Percentiles rank a stretch among this genome's conserved stretches.
Conservation (phyloP, 1,140 invertebrate species). For the Apis laboriosa region DNA sequence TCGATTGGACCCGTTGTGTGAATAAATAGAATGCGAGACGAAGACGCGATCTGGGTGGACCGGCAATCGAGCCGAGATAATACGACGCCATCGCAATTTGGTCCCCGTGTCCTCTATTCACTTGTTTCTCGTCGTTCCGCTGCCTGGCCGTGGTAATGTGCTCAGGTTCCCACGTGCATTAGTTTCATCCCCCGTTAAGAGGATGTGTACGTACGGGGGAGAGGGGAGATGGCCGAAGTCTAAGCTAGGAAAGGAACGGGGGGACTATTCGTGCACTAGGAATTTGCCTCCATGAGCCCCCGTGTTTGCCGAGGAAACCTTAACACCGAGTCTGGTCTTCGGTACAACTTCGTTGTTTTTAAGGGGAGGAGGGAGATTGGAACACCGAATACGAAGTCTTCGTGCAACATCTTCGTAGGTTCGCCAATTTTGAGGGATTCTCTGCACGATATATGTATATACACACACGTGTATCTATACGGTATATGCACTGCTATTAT, state of each 20-base stretch:
- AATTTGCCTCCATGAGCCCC: not conserved
- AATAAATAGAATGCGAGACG: not conserved
- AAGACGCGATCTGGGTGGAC: slow-evolving; percentile 20
- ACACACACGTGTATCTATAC: too few species aligned
- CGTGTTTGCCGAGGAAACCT: slow-evolving; percentile 37
- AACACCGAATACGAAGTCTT: not conserved
- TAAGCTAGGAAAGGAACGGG: slow-evolving; percentile 34
- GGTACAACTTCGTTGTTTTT: slow-evolving; percentile 18
- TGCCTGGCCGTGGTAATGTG: slow-evolving; percentile 57
- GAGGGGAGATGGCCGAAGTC: slow-evolving; percentile 19
- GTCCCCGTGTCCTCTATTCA: slow-evolving; percentile 37
- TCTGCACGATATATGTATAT: not conserved
- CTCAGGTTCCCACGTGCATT: slow-evolving; percentile 64
- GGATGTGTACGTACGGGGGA: slow-evolving; percentile 42
- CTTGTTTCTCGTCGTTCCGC: slow-evolving; percentile 45
- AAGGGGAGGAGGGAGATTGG: too few species aligned
- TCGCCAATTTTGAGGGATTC: not conserved
- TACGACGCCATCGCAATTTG: slow-evolving; percentile 54
- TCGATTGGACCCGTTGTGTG: not conserved
- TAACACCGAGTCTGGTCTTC: slow-evolving; percentile 25
- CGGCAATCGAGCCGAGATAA: slow-evolving; percentile 42
- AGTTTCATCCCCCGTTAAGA: slow-evolving; percentile 55
- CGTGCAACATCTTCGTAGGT: not conserved
- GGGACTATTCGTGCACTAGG: not conserved
- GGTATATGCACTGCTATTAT: too few species aligned